Base-by-base conservation (phyloP, 2,888 invertebrate genomes). In the Lasioglossum vierecki region DNA sequence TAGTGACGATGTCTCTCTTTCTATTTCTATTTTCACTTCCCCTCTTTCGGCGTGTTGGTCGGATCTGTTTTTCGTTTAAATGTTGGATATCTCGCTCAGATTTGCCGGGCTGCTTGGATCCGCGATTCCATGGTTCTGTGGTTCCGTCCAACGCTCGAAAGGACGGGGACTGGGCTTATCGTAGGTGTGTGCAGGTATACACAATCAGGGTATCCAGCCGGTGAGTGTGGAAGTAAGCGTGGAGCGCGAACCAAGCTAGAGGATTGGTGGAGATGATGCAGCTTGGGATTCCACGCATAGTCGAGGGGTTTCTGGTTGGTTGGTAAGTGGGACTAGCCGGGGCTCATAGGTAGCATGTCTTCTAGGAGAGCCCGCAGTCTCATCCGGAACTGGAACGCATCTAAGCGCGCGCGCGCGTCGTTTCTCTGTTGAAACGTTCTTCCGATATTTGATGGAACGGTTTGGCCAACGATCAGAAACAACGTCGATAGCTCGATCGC, bases 241-340 rank as follows among this genome's bases (percentile, higher is more conserved):
- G 22, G 85, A 73, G 75, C 80, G 75, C 79, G 75, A 78, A 68
- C 82, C 71, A 84, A 87, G 87, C 80, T 80, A 88, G 91, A 91
- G 92, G 93, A 92, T 92, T 92, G 93, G 92, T 91, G 91, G 93
- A 92, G 93, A 93, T 92, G 93, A 93, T 92, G 89, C 91, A 89
- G 92, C 91, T 93, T 94, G 92, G 93, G 92, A 94, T 92, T 93
- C 93, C 93, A 92, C 92, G 93, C 91, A 93, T 93, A 94, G 93
- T 92, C 93, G 90, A 88, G 88, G 90, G 91, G 92, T 93, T 93
- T 93, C 95, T 94, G 95, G 95, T 94, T 94, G 95, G 94, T 93
- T 92, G 94, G 94, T 94, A 94, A 95, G 95, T 95, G 95, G 95
- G 94, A 94, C 94, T 94, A 94, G 94, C 94, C 94, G 95, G 95